Conservation (phyloP, 2,113 vertebrate species). For the Sander vitreus region DNA sequence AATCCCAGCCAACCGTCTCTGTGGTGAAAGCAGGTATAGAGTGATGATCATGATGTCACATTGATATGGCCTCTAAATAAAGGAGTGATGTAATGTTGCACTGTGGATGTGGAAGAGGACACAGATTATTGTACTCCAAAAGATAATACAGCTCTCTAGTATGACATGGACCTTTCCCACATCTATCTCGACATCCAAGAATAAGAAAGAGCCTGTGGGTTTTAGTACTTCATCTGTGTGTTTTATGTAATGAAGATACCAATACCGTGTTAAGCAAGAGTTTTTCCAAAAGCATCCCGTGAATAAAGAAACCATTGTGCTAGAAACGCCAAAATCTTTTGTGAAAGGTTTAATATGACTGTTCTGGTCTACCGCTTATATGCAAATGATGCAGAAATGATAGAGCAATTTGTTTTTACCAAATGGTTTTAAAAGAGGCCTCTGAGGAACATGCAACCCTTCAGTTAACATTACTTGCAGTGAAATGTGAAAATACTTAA, state of each 20-base stretch:
- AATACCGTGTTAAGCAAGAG: constrained; percentile 19
- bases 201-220: constrained; percentile 54
- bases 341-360: background rate
- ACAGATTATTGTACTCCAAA: constrained; percentile 57
- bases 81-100: constrained; percentile 73
- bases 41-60: constrained; percentile 72
- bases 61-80: constrained; percentile 73
- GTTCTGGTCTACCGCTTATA: background rate
- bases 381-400: background rate
- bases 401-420: background rate
- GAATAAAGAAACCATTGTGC: constrained; percentile 31
- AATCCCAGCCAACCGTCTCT: constrained; percentile 44
- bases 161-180: constrained; percentile 57
- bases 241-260: constrained; percentile 33
- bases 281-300: constrained; percentile 12
- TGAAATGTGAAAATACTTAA: background rate
- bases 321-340: background rate
- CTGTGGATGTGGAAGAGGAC: constrained; percentile 55
- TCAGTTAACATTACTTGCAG: background rate
- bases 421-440: background rate
- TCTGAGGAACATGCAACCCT: background rate
- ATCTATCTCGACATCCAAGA: constrained; percentile 48
- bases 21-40: constrained; percentile 63
- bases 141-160: constrained; percentile 59
- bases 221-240: constrained; percentile 23